These are phyloP conservation scores for Onychorhynchus coronatus DNA, from an alignment of 2,113 vertebrate genomes.

Conservation along the genomic window DNA sequence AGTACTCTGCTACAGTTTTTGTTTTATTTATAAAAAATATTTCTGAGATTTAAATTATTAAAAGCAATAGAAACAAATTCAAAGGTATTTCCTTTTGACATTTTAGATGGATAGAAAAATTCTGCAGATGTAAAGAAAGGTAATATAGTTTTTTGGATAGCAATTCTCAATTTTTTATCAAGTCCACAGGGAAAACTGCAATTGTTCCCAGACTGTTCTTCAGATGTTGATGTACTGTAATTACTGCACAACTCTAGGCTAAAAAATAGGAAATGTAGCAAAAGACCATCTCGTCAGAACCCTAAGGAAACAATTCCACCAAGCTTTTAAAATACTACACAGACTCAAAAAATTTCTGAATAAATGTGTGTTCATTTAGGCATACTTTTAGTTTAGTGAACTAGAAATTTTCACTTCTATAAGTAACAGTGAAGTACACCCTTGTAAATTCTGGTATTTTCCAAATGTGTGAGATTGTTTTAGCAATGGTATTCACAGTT, in stretches of 20 bases:
- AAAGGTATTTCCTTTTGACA: slow-evolving; percentile 50
- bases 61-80: slow-evolving; percentile 55
- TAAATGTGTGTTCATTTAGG: not conserved
- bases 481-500: not conserved
- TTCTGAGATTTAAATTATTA: slow-evolving; percentile 59
- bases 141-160: slow-evolving; percentile 12
- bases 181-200: slow-evolving; percentile 29
- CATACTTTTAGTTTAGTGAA: not conserved
- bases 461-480: not conserved
- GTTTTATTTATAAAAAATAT: slow-evolving; percentile 67
- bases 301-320: not conserved
- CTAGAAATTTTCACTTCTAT: not conserved
- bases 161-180: slow-evolving; percentile 47
- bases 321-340: not conserved
- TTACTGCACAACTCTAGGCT: slow-evolving; percentile 26
- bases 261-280: not conserved
- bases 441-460: not conserved
- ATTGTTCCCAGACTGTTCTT: not conserved
- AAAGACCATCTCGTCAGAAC: not conserved
- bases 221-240: slow-evolving; percentile 47
- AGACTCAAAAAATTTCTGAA: not conserved
- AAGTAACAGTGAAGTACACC: not conserved
- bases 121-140: slow-evolving; percentile 33
- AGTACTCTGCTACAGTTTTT: slow-evolving; percentile 27
- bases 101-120: slow-evolving; percentile 22